These are phyloP conservation scores for Capitulum mitella DNA, from an alignment of 2,888 invertebrate species.

Conservation along the genomic window DNA sequence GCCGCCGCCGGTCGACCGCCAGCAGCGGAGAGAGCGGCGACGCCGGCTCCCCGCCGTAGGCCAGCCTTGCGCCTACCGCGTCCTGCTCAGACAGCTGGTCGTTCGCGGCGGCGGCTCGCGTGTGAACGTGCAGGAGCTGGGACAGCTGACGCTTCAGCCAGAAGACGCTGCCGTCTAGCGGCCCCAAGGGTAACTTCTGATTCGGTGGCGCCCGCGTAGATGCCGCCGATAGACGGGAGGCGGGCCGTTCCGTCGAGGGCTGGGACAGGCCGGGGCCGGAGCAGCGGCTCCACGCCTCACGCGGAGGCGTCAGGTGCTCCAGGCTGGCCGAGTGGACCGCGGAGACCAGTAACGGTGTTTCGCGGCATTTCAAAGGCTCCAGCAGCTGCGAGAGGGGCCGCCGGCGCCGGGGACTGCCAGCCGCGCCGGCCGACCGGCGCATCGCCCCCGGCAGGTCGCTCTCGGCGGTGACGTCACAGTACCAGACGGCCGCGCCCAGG, in stretches of 20 bases:
- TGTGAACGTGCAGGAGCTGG: neutral
- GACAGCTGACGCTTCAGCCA: neutral
- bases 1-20: neutral
- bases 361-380: neutral
- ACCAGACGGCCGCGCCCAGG: neutral
- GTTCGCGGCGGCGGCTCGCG: too few species aligned
- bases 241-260: too few species aligned
- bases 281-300: neutral
- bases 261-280: neutral
- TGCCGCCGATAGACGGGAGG: too few species aligned
- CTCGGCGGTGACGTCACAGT: neutral
- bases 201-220: neutral
- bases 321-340: neutral
- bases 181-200: neutral
- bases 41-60: neutral
- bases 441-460: neutral
- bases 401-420: neutral
- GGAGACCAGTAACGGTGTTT: too few species aligned
- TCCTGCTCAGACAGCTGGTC: neutral
- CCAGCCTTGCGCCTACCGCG: neutral
- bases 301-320: neutral
- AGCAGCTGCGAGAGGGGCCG: neutral
- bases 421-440: too few species aligned
- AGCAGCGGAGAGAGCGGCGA: neutral
- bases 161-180: neutral